These are phyloP conservation scores for Sphinx pinastri DNA, from an alignment of 2,888 invertebrate genomes.

Conservation along the genomic window DNA sequence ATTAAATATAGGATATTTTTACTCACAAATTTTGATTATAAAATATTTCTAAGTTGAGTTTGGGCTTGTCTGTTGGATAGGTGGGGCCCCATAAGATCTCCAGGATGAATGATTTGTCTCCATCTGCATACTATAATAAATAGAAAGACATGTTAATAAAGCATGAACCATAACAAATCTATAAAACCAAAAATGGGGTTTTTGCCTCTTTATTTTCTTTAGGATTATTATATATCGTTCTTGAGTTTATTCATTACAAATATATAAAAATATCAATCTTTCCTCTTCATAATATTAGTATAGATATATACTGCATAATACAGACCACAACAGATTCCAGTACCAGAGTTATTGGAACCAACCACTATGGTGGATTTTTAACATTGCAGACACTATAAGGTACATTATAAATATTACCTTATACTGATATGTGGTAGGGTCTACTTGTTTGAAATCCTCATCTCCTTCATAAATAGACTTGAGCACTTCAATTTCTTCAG, in stretches of 20 bases:
- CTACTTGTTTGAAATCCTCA: constrained; percentile 91
- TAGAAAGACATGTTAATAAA: constrained; percentile 20
- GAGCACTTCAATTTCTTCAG: constrained; percentile 95
- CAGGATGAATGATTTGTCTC: constrained; percentile 92
- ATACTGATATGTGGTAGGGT: constrained; percentile 92
- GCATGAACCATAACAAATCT: neutral
- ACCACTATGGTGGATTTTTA: too few species aligned
- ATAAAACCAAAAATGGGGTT: too few species aligned
- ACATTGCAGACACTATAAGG: constrained; percentile 35
- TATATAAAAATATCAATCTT: too few species aligned
- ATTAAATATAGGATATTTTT: constrained; percentile 30
- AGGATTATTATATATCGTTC: too few species aligned
- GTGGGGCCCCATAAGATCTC: constrained; percentile 94
- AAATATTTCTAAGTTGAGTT: constrained; percentile 94
- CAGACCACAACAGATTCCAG: too few species aligned
- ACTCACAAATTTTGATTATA: constrained; percentile 97
- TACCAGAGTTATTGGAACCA: too few species aligned
- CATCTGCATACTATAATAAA: constrained; percentile 89
- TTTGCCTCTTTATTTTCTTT: too few species aligned
- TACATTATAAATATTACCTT: constrained; percentile 85
- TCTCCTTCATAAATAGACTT: constrained; percentile 98
- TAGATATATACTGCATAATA: too few species aligned
- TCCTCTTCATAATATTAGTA: too few species aligned
- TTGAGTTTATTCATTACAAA: too few species aligned
- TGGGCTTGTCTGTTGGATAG: constrained; percentile 93